These are phyloP conservation scores for Mamestra brassicae DNA, from an alignment of 2,888 invertebrate genomes.

Conservation along the genomic window DNA sequence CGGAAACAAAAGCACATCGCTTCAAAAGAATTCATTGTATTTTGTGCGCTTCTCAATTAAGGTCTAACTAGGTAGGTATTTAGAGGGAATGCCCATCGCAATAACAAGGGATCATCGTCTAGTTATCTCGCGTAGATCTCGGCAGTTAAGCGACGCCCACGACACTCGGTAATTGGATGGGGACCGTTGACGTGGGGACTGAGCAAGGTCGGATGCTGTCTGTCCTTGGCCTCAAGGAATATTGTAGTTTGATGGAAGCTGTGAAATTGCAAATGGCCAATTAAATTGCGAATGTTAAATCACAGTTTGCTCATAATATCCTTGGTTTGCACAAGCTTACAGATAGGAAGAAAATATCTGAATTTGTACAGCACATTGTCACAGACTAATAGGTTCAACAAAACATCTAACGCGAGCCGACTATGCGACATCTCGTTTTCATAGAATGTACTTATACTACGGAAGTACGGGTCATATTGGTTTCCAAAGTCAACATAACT, in stretches of 20 bases:
- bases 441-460: too few relatives aligned
- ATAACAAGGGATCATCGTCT: conserved; percentile 56
- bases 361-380: not conserved
- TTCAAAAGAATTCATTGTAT: conserved; percentile 40
- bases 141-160: conserved; percentile 64
- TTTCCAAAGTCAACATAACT: not conserved
- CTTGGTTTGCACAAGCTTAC: not conserved
- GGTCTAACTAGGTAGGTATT: conserved; percentile 46
- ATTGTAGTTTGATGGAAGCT: conserved; percentile 19
- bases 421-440: not conserved
- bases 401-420: not conserved
- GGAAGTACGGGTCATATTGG: not conserved
- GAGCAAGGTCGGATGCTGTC: conserved; percentile 35
- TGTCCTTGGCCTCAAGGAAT: conserved; percentile 30
- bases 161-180: conserved; percentile 62
- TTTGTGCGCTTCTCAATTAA: conserved; percentile 47
- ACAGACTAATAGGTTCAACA: not conserved
- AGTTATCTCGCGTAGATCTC: conserved; percentile 62
- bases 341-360: not conserved
- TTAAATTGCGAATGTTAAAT: conserved; percentile 12
- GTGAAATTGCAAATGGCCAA: not conserved
- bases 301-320: not conserved
- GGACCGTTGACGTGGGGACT: conserved; percentile 41
- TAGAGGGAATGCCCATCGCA: conserved; percentile 46
- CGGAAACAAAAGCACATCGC: conserved; percentile 31